These are phyloP conservation scores for Aplochiton taeniatus DNA, from an alignment of 2,797 vertebrate species.

Conservation along the genomic window DNA sequence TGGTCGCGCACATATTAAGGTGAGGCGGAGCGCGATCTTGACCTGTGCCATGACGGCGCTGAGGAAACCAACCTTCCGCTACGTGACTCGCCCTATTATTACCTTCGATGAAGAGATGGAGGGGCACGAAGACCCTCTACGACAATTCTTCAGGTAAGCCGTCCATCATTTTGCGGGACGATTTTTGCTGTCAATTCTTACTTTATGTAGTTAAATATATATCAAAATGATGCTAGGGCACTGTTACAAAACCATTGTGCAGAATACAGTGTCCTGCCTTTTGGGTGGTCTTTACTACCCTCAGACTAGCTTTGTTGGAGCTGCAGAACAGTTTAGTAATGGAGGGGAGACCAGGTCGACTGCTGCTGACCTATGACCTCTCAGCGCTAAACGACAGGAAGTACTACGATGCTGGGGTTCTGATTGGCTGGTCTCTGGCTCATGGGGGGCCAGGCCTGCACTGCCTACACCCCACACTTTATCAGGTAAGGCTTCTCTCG, in stretches of 20 bases:
- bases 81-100: slow-evolving; percentile 51
- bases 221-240: too few species aligned
- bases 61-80: slow-evolving; percentile 53
- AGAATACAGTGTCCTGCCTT: not conserved
- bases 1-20: slow-evolving; percentile 25
- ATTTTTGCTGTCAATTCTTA: too few species aligned
- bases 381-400: slow-evolving; percentile 58
- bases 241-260: not conserved
- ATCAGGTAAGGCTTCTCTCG: slow-evolving; percentile 43
- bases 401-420: slow-evolving; percentile 67
- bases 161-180: not conserved
- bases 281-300: not conserved
- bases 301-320: slow-evolving; percentile 63
- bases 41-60: slow-evolving; percentile 30
- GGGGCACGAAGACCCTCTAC: slow-evolving; percentile 35
- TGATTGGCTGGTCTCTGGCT: slow-evolving; percentile 71
- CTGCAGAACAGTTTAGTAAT: slow-evolving; percentile 63
- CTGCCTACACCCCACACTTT: slow-evolving; percentile 65
- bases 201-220: too few species aligned
- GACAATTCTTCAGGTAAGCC: slow-evolving; percentile 73
- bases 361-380: slow-evolving; percentile 66
- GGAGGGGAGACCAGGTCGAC: slow-evolving; percentile 61
- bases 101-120: slow-evolving; percentile 57
- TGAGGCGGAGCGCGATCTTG: slow-evolving; percentile 44
- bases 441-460: slow-evolving; percentile 68